Evolutionary conservation across 2,888 invertebrate species (phyloP).

Genomic region (Pseudococcus viburni): DNA sequence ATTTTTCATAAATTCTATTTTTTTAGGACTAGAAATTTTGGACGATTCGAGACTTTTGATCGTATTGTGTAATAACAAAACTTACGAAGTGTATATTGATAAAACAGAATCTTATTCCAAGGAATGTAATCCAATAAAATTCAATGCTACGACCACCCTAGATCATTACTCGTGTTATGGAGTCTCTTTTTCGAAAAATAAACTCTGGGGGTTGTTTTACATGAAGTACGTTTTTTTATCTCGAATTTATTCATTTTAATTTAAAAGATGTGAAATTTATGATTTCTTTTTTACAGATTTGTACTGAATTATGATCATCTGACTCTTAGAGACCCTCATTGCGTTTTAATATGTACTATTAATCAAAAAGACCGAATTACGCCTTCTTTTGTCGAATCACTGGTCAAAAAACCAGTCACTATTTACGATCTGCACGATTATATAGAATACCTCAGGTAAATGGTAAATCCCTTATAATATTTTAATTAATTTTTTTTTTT

Average conservation of each 20-base stretch:
- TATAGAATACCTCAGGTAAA: constrained; percentile 60
- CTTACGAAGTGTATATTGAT: neutral
- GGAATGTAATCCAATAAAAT: constrained; percentile 11
- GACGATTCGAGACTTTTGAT: constrained; percentile 54
- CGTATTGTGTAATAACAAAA: constrained; percentile 2
- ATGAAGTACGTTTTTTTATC: constrained; percentile 22
- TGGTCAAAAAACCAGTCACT: neutral
- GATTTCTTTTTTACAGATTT: constrained; percentile 18
- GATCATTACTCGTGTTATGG: constrained; percentile 6
- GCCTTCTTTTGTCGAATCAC: neutral
- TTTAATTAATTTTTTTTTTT: neutral
- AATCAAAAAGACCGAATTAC: neutral
- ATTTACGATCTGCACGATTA: constrained; percentile 41
- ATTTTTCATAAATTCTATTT: neutral
- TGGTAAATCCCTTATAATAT: neutral
- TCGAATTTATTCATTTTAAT: neutral
- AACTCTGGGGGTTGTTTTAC: constrained; percentile 36
- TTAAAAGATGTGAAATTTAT: neutral
- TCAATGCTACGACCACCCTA: constrained; percentile 29
- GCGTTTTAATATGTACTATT: constrained; percentile 34
- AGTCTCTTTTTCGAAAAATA: constrained; percentile 48
- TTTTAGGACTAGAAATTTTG: constrained; percentile 56
- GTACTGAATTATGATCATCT: constrained; percentile 21
- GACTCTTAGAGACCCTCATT: constrained; percentile 43
- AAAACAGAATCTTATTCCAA: neutral